These are phyloP conservation scores for Drosophila fungiperda DNA, from an alignment of 2,888 invertebrate genomes.

Conservation along the genomic window DNA sequence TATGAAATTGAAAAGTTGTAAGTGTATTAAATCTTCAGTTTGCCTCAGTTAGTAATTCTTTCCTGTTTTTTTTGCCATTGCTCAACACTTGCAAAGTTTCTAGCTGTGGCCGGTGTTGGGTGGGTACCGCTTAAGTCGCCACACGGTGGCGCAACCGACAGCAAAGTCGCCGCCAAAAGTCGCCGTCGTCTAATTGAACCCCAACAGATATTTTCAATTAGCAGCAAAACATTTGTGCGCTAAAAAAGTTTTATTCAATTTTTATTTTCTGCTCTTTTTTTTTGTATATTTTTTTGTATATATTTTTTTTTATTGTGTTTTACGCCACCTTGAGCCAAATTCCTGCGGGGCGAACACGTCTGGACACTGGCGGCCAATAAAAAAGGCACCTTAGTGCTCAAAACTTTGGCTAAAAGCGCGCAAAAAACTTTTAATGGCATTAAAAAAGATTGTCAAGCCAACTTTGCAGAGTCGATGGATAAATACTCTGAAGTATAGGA, in stretches of 20 bases:
- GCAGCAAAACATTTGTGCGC: constrained; percentile 83
- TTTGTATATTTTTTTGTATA: constrained; percentile 29
- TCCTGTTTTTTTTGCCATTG: constrained; percentile 8
- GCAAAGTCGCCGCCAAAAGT: constrained; percentile 42
- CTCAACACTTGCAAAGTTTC: constrained; percentile 53
- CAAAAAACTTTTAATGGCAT: constrained; percentile 83
- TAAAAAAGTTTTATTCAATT: constrained; percentile 76
- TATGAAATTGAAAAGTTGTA: neutral
- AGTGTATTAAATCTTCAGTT: neutral
- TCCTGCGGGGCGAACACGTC: constrained; percentile 79
- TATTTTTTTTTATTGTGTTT: constrained; percentile 46
- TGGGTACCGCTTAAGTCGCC: constrained; percentile 54
- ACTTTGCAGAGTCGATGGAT: neutral
- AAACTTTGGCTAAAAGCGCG: constrained; percentile 63
- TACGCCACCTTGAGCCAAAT: constrained; percentile 78
- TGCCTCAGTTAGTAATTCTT: neutral
- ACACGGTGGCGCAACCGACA: constrained; percentile 57
- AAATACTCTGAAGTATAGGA: constrained; percentile 12
- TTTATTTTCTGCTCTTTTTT: constrained; percentile 38
- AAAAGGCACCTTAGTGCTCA: constrained; percentile 75
- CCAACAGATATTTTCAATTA: constrained; percentile 85
- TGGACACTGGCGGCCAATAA: constrained; percentile 71
- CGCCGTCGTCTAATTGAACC: constrained; percentile 83
- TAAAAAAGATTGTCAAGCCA: constrained; percentile 56
- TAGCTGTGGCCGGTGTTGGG: constrained; percentile 24